Evolutionary conservation across 2,888 invertebrate genomes (phyloP).

Genomic region (Gryllus longicercus): DNA sequence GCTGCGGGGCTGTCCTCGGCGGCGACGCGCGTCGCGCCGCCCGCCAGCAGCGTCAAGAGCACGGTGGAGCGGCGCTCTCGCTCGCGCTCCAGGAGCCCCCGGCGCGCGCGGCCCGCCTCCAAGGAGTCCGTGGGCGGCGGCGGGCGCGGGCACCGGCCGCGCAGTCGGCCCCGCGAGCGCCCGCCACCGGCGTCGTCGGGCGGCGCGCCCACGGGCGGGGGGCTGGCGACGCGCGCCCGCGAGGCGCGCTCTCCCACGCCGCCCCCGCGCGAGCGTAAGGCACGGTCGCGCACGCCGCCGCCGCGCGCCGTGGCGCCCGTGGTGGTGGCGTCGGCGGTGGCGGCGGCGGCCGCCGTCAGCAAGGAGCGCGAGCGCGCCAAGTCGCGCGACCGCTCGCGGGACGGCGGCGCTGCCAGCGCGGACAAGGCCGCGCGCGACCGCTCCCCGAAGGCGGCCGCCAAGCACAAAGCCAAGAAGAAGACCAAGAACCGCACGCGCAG

Average conservation of each 20-base stretch:
- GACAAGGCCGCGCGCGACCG: constrained; percentile 39
- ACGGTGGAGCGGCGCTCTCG: constrained; percentile 32
- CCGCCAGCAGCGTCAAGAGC: constrained; percentile 29
- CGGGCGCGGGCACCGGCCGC: too few species aligned
- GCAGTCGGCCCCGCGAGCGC: too few species aligned
- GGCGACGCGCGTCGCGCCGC: background rate
- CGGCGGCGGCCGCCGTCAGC: constrained; percentile 7
- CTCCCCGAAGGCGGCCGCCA: constrained; percentile 40
- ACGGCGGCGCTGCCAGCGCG: too few species aligned
- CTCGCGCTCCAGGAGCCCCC: background rate
- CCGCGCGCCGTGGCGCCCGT: constrained; percentile 18
- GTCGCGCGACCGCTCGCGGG: background rate
- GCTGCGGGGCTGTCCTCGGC: background rate
- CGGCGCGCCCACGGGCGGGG: background rate
- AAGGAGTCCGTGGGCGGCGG: background rate
- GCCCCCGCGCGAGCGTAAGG: background rate
- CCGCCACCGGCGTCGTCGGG: too few species aligned
- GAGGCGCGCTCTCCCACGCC: background rate
- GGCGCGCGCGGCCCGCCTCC: background rate
- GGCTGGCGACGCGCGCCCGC: background rate
- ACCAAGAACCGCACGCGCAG: constrained; percentile 33
- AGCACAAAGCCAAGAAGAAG: constrained; percentile 37
- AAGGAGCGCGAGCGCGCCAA: background rate
- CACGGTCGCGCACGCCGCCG: constrained; percentile 24
- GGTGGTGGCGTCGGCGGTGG: background rate